Conservation (phyloP, 2,113 vertebrate genomes). For the Theristicus caerulescens region DNA sequence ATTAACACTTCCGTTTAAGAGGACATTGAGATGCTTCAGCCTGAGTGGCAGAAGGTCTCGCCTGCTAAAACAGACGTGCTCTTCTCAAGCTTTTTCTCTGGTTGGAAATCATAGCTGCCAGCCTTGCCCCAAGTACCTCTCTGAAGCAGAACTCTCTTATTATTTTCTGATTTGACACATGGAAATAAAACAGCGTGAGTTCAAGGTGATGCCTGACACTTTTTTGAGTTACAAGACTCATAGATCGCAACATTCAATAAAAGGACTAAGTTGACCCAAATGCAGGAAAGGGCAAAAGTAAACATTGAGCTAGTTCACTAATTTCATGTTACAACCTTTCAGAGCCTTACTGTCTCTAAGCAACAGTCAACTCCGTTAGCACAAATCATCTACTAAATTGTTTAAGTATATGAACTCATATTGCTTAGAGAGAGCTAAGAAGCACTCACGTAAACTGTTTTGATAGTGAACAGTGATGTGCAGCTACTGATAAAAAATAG, state of each 20-base stretch:
- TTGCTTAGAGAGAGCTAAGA: slow-evolving; percentile 9
- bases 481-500: neutral
- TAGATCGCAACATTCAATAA: neutral
- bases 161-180: neutral
- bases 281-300: neutral
- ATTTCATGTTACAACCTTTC: neutral
- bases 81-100: neutral
- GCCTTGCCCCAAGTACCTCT: neutral
- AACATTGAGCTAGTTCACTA: neutral
- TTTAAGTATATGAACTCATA: neutral
- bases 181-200: neutral
- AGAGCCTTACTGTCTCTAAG: neutral
- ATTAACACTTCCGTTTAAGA: slow-evolving; percentile 29
- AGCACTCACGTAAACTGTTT: slow-evolving; percentile 1
- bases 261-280: neutral
- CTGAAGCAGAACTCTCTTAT: neutral
- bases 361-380: neutral
- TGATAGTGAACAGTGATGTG: neutral
- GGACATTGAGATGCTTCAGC: neutral
- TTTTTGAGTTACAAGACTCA: neutral
- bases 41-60: neutral
- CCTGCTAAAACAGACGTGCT: neutral
- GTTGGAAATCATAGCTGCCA: neutral
- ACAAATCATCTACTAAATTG: slow-evolving; percentile 24
- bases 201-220: neutral